Base-by-base conservation (phyloP, 2,888 invertebrate species). In the Lasioglossum zephyrum region DNA sequence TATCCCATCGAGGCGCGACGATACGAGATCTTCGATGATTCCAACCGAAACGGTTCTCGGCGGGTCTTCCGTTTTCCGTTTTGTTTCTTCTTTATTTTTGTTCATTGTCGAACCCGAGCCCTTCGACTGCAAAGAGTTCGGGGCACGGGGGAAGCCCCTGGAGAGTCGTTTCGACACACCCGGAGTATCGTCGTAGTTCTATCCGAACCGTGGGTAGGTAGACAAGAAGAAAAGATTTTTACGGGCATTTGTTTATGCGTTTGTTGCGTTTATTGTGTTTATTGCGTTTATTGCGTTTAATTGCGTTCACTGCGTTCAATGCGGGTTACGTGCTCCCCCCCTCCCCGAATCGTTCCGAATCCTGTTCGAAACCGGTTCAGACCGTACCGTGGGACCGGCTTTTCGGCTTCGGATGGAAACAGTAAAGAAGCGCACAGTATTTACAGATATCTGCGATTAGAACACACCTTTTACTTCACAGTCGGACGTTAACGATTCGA, bases 351-450 rank as follows among this genome's bases (percentile, higher is more conserved):
- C 31, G 63, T 26, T 16, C 60, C n/a, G 63, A 6, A 18, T 31
- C 63, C 36, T 22, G 22, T 53, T 53, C 53, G n/a, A n/a, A 4
- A 41, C 8, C 18, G 47, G 22, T 41, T 60, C 49, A 8, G 2
- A 53, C 22, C 70, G 36, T 26, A 26, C 4, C 60, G 60, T 9
- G 60, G 79, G 77, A 69, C 84, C 77, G 11, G 39, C 75, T 41
- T 80, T 18, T 80, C 73, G 77, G 31, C n/a, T 47, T 86, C 73
- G 41, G 63, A 63, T 16, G 63, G 31, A 63, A 63, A 63, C 60
- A 39, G n/a, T 26, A 22, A 70, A 77, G 63, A 83, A 87, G 74
- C 83, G 87, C 87, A 84, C 87, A 87, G 83, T 81, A 84, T 83
- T 83, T 66, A 78, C 78, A 72, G 74, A 57, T 31, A 69, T 39